These are phyloP conservation scores for Pammene fasciana DNA, from an alignment of 2,888 invertebrate genomes.

Conservation along the genomic window DNA sequence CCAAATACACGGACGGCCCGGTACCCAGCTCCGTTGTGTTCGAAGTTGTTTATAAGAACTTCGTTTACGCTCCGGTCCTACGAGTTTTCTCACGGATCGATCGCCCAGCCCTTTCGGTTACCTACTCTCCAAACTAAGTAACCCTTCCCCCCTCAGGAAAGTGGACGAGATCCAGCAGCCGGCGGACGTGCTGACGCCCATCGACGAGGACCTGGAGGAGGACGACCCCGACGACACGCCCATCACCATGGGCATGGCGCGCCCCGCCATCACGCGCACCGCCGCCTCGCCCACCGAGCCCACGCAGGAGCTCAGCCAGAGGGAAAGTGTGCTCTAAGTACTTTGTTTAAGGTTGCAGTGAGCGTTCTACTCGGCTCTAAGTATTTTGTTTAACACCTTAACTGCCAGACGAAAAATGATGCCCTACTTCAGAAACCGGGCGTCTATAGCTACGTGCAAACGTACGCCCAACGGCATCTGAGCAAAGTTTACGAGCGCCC, in stretches of 20 bases:
- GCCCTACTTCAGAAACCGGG: no score
- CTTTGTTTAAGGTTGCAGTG: not conserved
- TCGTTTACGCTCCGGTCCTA: no score
- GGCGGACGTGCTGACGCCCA: slow-evolving; percentile 89
- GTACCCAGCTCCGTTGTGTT: no score
- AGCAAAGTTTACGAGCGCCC: no score
- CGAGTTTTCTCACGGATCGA: no score
- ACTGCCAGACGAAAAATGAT: no score
- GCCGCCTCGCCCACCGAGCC: slow-evolving; percentile 86
- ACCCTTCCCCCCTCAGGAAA: slow-evolving; percentile 68
- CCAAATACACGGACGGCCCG: no score
- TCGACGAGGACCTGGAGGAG: slow-evolving; percentile 89
- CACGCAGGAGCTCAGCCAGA: slow-evolving; percentile 81
- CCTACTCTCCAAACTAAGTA: not conserved
- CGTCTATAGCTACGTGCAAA: no score
- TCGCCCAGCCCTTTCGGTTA: no score
- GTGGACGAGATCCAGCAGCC: slow-evolving; percentile 85
- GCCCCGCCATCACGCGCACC: slow-evolving; percentile 90
- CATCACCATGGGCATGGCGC: slow-evolving; percentile 85
- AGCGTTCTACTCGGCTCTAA: not conserved
- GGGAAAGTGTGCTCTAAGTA: slow-evolving; percentile 89
- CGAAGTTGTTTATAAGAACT: no score
- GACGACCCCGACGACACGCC: slow-evolving; percentile 87
- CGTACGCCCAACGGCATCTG: no score
- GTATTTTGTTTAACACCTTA: no score